Evolutionary conservation across 2,113 vertebrate genomes (phyloP), one percentile per base, ranked within the genome.

Genomic region (Pollimyrus isidori): DNA sequence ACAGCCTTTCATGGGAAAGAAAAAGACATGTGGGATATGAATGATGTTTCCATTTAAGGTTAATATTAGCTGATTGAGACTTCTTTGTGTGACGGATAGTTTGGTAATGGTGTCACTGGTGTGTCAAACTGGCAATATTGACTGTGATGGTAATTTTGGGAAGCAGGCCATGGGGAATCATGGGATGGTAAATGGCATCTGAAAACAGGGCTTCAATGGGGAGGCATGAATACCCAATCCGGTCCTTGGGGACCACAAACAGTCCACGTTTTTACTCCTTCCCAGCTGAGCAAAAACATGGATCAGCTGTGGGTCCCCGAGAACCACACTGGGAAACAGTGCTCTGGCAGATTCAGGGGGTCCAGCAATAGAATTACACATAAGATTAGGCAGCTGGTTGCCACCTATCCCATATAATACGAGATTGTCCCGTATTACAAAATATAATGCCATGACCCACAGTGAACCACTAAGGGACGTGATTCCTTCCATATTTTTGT

Each of bases 1-100:
- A 90, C 89, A 89, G 48, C 89, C 89, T 49, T 88, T 86, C 48
- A 46, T 88, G 56, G 88, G 76, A n/a, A 19, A 15, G 52, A 83
- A 86, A 50, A 52, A 56, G 9, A 30, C 3, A 23, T 42, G 17
- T 56, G 2, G 49, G 26, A 87, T 56, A 26, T n/a, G 50, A 45
- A 15, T 35, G 73, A 46, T 73, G 62, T 49, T 53, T 30, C 30
- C 39, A 62, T 39, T 58, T 26, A 45, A 73, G 56, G 73, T 82
- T 39, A 21, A 42, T 42, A 23, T 42, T 50, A 45, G 17, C 83
- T 1, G 49, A 82, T 45, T n/a, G 19, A 50, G 49, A 53, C 49
- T 39, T 35, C 15, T 35, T 49, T 46, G 13, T 23, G 65, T 15
- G 2, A 69, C 1, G 1, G 23, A 50, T 30, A 6, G 65, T 88